phyloP scores from a whole-genome alignment of 2,113 vertebrate genomes.

The Sinocyclocheilus anophthalmus region DNA sequence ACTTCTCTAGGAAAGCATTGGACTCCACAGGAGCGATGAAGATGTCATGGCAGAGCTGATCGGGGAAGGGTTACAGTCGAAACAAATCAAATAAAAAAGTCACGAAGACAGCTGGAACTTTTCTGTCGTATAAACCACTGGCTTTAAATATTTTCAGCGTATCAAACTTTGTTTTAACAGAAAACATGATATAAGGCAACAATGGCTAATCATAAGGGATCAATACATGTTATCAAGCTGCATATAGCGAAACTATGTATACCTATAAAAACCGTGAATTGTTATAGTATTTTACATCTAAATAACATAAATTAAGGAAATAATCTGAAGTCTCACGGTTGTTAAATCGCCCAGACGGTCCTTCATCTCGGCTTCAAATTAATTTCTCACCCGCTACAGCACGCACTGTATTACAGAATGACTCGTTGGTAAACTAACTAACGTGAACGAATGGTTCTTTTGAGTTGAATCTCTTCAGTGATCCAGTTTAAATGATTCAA shows the following conservation, averaged over 20 bases:
- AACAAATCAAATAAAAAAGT: neutral
- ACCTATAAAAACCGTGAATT: neutral
- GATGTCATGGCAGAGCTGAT: neutral
- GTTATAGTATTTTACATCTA: neutral
- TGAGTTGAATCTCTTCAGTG: neutral
- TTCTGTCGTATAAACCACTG: neutral
- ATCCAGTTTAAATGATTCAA: neutral
- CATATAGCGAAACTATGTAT: slow-evolving; percentile 5
- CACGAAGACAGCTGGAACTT: neutral
- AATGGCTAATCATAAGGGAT: neutral
- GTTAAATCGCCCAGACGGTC: slow-evolving; percentile 30
- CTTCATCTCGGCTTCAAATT: slow-evolving; percentile 14
- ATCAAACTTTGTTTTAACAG: neutral
- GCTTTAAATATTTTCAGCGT: neutral
- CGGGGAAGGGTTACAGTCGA: neutral
- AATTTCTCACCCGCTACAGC: neutral
- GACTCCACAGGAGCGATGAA: neutral
- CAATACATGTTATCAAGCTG: neutral
- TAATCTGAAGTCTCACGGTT: neutral
- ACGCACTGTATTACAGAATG: neutral
- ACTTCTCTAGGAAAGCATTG: slow-evolving; percentile 13
- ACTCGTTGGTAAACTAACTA: slow-evolving; percentile 8
- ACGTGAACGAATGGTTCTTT: neutral
- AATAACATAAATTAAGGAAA: neutral
- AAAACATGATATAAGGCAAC: neutral